Base-by-base conservation (phyloP, 1,140 invertebrate species). In the Trachymyrmex cornetzi region DNA sequence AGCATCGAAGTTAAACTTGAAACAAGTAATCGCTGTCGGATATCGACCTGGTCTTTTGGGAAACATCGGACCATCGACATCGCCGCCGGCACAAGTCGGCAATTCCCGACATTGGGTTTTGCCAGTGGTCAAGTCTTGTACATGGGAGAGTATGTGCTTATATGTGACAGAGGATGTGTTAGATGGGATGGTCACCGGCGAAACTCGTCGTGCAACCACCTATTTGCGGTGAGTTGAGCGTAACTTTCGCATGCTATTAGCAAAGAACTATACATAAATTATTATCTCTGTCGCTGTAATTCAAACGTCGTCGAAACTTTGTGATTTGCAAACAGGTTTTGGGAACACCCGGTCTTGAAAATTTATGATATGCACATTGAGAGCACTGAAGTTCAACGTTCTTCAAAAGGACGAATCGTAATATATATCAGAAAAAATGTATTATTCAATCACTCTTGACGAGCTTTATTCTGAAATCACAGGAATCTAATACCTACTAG, bases 181-280 rank as follows among this genome's bases (percentile, higher is more conserved):
- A 27, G 27, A 34, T 27, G 61, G 38, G 38, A 66, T 11, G 77
- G 61, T 66, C 59, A 66, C 7, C 19, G 16, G 38, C 77, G 24
- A 79, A 79, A 66, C 61, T 66, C 24, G 27, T 64, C 61, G 19
- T 11, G 77, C 61, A 22, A 79, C 77, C 61, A 66, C 61, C 77
- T 79, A 79, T 79, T 79, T 66, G 61, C 19, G 61, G 77, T 14
- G 19, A 50, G 59, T 48, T 50, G 38, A 30, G 5, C 27, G 77
- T 79, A 79, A 79, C 77, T 79, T 79, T 79, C 38, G 77, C 38
- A 30, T 48, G 44, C 59, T 66, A 79, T 79, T 79, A 79, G 44
- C 59, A 59, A 77, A 59, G 30, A 77, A 66, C 12, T 66, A 66
- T 79, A 48, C 77, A 79, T 79, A 79, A 79, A 79, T 66, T 79